A percentile compares a stretch with the other conserved stretches of the same genome.
Conservation (phyloP, 2,113 vertebrate species). For the Pheucticus melanocephalus region DNA sequence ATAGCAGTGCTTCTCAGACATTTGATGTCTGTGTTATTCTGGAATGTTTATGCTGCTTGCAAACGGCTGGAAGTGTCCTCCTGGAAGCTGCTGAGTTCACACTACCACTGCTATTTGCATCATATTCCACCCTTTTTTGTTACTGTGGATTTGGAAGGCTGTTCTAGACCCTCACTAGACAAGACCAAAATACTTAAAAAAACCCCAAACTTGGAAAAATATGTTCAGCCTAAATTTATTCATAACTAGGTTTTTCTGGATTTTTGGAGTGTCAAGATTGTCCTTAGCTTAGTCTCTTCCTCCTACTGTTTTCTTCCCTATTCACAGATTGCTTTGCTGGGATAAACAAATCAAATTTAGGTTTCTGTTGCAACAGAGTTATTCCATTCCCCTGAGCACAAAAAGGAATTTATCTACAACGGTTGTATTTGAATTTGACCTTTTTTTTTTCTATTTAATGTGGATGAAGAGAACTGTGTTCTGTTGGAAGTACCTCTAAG, state of each 20-base stretch:
- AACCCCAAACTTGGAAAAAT: neutral
- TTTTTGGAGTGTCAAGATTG: neutral
- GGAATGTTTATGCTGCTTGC: neutral
- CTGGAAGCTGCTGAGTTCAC: neutral
- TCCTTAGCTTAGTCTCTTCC: neutral
- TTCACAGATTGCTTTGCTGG: neutral
- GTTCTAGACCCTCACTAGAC: neutral
- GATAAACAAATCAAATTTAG: neutral
- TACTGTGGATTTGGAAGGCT: neutral
- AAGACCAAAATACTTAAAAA: neutral
- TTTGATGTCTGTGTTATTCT: neutral
- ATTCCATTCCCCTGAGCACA: neutral
- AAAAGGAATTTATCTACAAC: neutral
- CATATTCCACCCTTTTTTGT: neutral
- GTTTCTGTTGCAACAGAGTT: neutral
- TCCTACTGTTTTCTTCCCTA: conserved; percentile 5
- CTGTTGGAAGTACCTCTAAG: neutral
- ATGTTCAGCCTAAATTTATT: neutral
- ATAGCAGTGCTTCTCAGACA: neutral
- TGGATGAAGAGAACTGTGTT: neutral
- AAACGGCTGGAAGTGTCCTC: neutral
- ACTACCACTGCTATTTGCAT: neutral
- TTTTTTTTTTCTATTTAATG: neutral
- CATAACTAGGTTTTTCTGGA: neutral
- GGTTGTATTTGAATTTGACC: neutral